A percentile compares a stretch with the other conserved stretches of the same genome.
These are phyloP conservation scores for Altica lythri DNA, from an alignment of 2,888 invertebrate species.

Conservation along the genomic window DNA sequence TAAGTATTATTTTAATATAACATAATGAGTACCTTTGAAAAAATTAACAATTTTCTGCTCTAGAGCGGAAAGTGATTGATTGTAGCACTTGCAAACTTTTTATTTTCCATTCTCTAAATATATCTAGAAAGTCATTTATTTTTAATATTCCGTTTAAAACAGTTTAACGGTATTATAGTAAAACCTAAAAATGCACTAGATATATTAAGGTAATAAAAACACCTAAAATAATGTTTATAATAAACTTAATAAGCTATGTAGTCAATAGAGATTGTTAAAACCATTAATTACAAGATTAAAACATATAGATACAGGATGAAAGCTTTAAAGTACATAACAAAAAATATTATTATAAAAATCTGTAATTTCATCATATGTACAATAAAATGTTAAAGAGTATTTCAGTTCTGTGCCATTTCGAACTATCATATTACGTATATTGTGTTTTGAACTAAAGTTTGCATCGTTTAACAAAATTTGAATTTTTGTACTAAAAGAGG, in stretches of 20 bases:
- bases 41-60: no score
- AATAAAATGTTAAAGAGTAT: constrained; percentile 25
- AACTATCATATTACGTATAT: constrained; percentile 34
- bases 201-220: no score
- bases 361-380: constrained; percentile 30
- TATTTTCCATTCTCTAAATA: no score
- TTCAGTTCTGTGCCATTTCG: constrained; percentile 34
- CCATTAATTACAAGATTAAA: constrained; percentile 1
- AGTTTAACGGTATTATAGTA: no score
- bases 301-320: constrained; percentile 13
- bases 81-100: no score
- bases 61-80: no score
- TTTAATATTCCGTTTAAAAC: no score
- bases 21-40: no score
- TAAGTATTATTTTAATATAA: no score
- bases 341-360: constrained; percentile 32
- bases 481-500: constrained; percentile 17
- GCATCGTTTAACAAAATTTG: constrained; percentile 16
- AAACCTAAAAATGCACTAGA: no score
- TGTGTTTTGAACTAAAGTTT: constrained; percentile 31
- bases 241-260: not conserved
- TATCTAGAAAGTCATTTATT: no score
- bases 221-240: no score
- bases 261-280: constrained; percentile 9
- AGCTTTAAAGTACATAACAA: constrained; percentile 23